Evolutionary conservation across 2,113 vertebrate species (phyloP), one percentile per base, ranked within the genome.

Genomic region (Lepus americanus): DNA sequence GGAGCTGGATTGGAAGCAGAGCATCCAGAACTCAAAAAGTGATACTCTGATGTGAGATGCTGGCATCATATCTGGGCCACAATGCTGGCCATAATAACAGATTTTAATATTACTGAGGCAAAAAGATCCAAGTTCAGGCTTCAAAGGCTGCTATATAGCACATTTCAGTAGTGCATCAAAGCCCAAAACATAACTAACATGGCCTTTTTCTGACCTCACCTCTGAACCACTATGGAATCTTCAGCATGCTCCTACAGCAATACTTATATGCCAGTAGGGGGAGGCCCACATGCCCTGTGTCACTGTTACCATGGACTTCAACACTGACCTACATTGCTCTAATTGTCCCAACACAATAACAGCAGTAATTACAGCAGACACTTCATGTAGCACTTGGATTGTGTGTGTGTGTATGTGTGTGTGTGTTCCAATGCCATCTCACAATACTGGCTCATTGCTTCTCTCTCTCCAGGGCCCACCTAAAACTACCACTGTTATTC

Each of bases 91-190:
- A 16, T 59, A 59, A 59, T 36, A 87, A 83, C 36, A 39, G 1
- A 6, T 66, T 90, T 90, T 90, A 61, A 67, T 61, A 90, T 61
- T 90, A 27, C 36, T 88, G 53, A 84, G 31, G 49, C 66, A 88
- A 13, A 70, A 5, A 92, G 22, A 94, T 14, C 92, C 33, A 94
- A 31, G 44, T 74, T 90, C 27, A 61, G 31, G 39, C 5, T 51
- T 25, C 39, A 92, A 92, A 83, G 33, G 1, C 36, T 73, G 53
- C 31, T 10, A 17, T 9, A 74, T 9, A 74, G 77, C 2, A 79
- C 77, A 69, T 59, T 19, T 92, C 55, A 81, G 33, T 44, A 76
- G 51, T 29, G 79, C 31, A 77, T 72, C 23, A 87, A 87, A 87
- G 22, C 22, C 61, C 19, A 16, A 93, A 80, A 81, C 22, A 39